Evolutionary conservation across 2,888 invertebrate species (phyloP).

Genomic region (Conops quadrifasciatus): DNA sequence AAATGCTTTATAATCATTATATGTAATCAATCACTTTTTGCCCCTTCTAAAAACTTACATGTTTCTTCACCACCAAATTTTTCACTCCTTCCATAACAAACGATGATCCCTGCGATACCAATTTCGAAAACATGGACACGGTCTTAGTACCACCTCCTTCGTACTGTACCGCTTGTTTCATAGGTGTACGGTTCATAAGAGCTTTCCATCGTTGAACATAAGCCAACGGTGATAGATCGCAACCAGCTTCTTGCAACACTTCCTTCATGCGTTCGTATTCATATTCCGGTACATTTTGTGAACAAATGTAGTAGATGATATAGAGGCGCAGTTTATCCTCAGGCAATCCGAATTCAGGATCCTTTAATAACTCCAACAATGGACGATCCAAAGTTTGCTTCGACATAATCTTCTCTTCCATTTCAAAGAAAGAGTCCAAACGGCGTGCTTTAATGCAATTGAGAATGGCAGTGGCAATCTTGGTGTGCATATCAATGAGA

Average conservation of each 20-base stretch:
- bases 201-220: conserved; percentile 91
- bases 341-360: conserved; percentile 84
- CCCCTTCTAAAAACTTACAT: conserved; percentile 71
- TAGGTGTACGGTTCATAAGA: conserved; percentile 60
- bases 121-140: conserved; percentile 97
- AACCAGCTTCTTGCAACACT: conserved; percentile 81
- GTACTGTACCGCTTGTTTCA: conserved; percentile 78
- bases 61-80: conserved; percentile 97
- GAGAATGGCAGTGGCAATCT: conserved; percentile 91
- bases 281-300: conserved; percentile 78
- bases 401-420: conserved; percentile 97
- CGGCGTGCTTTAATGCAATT: conserved; percentile 88
- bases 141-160: conserved; percentile 96
- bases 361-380: conserved; percentile 85
- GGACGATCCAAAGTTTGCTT: conserved; percentile 83
- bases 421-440: conserved; percentile 94
- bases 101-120: conserved; percentile 95
- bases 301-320: conserved; percentile 90
- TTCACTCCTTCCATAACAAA: conserved; percentile 99
- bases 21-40: background rate
- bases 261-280: conserved; percentile 86
- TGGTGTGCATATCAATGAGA: conserved; percentile 98
- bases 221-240: conserved; percentile 84
- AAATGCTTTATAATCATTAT: too few relatives aligned
- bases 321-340: conserved; percentile 95